These are phyloP conservation scores for Neostethus bicornis DNA, from an alignment of 2,797 vertebrate genomes.

Conservation along the genomic window DNA sequence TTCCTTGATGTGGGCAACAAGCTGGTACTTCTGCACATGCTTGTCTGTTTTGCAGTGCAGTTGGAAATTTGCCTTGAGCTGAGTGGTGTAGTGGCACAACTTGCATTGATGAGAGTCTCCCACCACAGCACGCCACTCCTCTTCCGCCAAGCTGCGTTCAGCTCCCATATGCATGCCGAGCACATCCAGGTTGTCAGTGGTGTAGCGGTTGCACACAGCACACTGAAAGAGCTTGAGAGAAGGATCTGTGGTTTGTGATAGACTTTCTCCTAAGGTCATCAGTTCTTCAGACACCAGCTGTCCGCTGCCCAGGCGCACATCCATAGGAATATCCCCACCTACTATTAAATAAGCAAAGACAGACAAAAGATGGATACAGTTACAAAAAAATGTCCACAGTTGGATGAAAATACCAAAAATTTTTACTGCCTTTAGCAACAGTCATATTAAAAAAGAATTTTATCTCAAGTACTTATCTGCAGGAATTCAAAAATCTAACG, in stretches of 20 bases:
- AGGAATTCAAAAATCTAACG: neutral
- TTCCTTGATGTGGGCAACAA: conserved; percentile 99
- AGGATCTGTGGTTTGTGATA: conserved; percentile 95
- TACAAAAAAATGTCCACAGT: no score
- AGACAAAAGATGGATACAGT: conserved; percentile 5
- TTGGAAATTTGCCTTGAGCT: conserved; percentile 99
- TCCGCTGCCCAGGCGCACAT: conserved; percentile 92
- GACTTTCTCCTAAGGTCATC: conserved; percentile 97
- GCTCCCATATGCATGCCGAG: conserved; percentile 96
- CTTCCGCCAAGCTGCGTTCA: conserved; percentile 93
- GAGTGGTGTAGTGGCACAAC: conserved; percentile 97
- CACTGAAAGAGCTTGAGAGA: conserved; percentile 99
- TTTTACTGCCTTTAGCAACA: neutral
- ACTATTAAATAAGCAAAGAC: conserved; percentile 71
- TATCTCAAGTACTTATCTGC: neutral
- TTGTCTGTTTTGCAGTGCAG: conserved; percentile 99
- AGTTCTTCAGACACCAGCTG: conserved; percentile 98
- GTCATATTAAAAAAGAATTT: neutral
- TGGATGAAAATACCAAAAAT: no score
- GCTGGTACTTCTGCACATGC: conserved; percentile 98
- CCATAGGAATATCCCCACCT: conserved; percentile 95
- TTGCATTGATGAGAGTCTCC: conserved; percentile 99
- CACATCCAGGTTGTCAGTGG: conserved; percentile 97
- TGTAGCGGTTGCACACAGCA: conserved; percentile 98
- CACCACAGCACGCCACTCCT: conserved; percentile 95